Conservation (phyloP, 2,888 invertebrate species). For the Leptopilina syphax region DNA sequence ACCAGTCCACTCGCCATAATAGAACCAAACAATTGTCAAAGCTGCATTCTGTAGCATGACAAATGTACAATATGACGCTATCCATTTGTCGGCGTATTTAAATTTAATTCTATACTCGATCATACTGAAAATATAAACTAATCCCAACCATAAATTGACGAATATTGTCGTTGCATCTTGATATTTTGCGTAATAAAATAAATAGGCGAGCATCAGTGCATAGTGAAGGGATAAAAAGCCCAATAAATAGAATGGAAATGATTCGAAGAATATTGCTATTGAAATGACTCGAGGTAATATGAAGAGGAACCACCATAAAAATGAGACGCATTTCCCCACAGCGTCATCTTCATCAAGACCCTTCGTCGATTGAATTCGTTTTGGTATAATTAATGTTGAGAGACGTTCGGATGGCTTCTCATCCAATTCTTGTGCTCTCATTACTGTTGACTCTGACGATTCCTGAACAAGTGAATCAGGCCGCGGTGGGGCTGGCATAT, state of each 20-base stretch:
- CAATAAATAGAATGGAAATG: slow-evolving; percentile 78
- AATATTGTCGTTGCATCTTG: slow-evolving; percentile 76
- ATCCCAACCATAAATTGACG: slow-evolving; percentile 81
- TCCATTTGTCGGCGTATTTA: slow-evolving; percentile 84
- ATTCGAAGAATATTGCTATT: slow-evolving; percentile 84
- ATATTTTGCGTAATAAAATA: slow-evolving; percentile 84
- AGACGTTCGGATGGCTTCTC: slow-evolving; percentile 55
- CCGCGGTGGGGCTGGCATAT: slow-evolving; percentile 72
- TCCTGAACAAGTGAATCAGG: slow-evolving; percentile 68
- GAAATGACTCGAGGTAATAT: slow-evolving; percentile 85
- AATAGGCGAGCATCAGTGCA: slow-evolving; percentile 81
- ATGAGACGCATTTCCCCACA: slow-evolving; percentile 83
- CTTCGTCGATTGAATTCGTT: slow-evolving; percentile 74
- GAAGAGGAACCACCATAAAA: slow-evolving; percentile 88
- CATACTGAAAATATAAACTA: slow-evolving; percentile 86
- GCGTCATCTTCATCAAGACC: slow-evolving; percentile 87
- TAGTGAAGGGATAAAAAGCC: slow-evolving; percentile 82
- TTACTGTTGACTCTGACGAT: slow-evolving; percentile 39
- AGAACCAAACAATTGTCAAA: slow-evolving; percentile 85
- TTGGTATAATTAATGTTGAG: slow-evolving; percentile 60
- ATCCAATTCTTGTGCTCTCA: slow-evolving; percentile 43
- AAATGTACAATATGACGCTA: slow-evolving; percentile 83
- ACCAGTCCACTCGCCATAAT: slow-evolving; percentile 79
- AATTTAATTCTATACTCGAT: slow-evolving; percentile 90
- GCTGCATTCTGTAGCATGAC: slow-evolving; percentile 83